phyloP scores from a whole-genome alignment of 2,113 vertebrate species.

The Oncorhynchus keta region DNA sequence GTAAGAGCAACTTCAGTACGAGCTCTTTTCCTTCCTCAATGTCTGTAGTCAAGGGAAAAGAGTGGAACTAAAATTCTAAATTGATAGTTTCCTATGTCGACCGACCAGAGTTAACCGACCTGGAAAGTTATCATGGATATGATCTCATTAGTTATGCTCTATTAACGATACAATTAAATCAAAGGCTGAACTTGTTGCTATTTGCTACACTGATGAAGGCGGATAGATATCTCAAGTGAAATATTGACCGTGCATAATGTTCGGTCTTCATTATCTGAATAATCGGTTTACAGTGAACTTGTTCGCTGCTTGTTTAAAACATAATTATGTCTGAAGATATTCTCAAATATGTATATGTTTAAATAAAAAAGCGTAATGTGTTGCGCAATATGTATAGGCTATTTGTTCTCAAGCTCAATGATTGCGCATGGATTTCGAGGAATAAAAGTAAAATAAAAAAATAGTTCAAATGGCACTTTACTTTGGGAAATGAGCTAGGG shows the following conservation, averaged over 20 bases:
- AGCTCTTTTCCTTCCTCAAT: neutral
- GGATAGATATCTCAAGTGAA: neutral
- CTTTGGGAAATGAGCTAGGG: no score
- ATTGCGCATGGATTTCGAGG: no score
- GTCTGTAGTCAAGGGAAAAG: neutral
- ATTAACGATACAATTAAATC: neutral
- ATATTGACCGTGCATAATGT: neutral
- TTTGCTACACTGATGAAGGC: neutral
- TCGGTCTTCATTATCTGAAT: neutral
- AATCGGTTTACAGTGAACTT: neutral
- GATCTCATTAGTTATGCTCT: neutral
- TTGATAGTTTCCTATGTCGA: neutral
- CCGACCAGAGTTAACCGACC: no score
- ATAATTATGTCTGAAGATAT: neutral
- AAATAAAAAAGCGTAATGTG: no score
- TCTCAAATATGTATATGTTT: no score
- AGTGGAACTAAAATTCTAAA: neutral
- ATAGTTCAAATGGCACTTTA: no score
- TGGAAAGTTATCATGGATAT: neutral
- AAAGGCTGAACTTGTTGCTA: slow-evolving; percentile 5
- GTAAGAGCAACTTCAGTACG: neutral
- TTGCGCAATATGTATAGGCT: neutral
- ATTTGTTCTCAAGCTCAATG: no score
- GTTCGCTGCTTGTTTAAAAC: neutral
- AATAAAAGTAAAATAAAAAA: no score